Evolutionary conservation across 2,113 vertebrate genomes (phyloP).

Genomic region (Crotophaga sulcirostris): DNA sequence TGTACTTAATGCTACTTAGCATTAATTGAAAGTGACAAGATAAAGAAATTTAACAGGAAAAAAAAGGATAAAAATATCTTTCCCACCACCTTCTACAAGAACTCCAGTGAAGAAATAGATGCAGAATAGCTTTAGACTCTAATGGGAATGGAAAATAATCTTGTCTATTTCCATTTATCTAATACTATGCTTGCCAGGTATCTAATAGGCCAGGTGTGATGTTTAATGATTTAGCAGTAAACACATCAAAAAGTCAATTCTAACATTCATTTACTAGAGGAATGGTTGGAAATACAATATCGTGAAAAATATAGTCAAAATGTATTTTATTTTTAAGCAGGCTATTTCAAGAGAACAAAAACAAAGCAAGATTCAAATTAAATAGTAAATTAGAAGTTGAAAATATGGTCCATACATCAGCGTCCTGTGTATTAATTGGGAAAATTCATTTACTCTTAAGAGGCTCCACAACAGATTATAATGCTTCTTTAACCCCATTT

Average conservation of each 20-base stretch:
- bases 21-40: neutral
- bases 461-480: neutral
- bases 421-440: neutral
- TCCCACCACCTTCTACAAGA: neutral
- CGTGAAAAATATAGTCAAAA: neutral
- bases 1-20: neutral
- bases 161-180: neutral
- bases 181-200: neutral
- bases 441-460: neutral
- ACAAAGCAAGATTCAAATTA: neutral
- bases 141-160: neutral
- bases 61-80: neutral
- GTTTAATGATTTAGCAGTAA: neutral
- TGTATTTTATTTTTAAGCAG: neutral
- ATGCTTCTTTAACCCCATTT: neutral
- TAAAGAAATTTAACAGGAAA: neutral
- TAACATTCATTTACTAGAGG: neutral
- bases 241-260: neutral
- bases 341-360: neutral
- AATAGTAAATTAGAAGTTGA: conserved; percentile 6
- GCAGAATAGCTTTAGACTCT: neutral
- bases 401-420: neutral
- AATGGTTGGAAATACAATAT: neutral
- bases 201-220: neutral
- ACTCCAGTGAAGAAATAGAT: neutral